Evolutionary conservation across 2,888 invertebrate genomes (phyloP).

Genomic region (Hirudinaria manillensis): DNA sequence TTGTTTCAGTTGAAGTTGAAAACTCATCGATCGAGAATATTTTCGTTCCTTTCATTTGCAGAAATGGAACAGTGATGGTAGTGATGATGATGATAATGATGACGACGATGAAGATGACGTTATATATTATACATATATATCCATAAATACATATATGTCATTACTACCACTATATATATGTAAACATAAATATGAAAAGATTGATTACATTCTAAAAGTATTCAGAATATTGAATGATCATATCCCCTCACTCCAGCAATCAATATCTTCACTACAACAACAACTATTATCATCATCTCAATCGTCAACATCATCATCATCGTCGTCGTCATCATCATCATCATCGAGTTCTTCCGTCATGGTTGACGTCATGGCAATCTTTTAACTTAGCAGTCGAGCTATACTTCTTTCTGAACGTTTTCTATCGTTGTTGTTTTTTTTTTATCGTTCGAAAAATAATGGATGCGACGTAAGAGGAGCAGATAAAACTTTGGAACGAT

Average conservation of each 20-base stretch:
- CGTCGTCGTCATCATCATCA: conserved; percentile 15
- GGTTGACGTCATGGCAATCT: too few species aligned
- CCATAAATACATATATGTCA: conserved; percentile 14
- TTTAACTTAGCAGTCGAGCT: too few species aligned
- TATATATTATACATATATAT: neutral
- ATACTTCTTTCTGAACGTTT: too few species aligned
- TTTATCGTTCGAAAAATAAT: too few species aligned
- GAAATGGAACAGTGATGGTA: neutral
- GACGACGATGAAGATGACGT: neutral
- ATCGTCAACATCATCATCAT: conserved; percentile 22
- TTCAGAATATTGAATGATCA: neutral
- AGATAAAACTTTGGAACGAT: too few species aligned
- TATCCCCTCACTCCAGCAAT: neutral
- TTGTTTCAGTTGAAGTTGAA: too few species aligned
- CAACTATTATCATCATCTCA: neutral
- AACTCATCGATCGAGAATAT: too few species aligned
- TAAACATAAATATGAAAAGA: neutral
- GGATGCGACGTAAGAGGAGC: too few species aligned
- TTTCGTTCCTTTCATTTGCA: too few species aligned
- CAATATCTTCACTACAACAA: conserved; percentile 1
- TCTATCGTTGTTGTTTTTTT: too few species aligned
- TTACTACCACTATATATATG: neutral
- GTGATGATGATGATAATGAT: conserved; percentile 2
- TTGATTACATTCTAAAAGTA: neutral
- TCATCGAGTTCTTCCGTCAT: neutral